A percentile compares a stretch with the other conserved stretches of the same genome.
These are phyloP conservation scores for Diplosoma virens DNA, from an alignment of 23 tunicate genomes.

Conservation along the genomic window DNA sequence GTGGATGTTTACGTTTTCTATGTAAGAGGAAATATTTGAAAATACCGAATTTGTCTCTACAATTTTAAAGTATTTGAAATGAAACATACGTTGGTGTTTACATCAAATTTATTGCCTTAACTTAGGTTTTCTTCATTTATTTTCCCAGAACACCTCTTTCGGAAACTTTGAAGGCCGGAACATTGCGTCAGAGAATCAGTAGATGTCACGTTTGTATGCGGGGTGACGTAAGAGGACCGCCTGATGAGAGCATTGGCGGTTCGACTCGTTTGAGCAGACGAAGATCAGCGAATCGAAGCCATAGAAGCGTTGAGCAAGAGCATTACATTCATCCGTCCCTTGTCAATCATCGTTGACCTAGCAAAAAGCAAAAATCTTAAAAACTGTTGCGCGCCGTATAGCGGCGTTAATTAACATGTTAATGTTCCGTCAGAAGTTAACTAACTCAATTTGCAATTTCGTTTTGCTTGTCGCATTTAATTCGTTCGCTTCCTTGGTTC, in stretches of 20 bases:
- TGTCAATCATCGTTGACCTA: neutral
- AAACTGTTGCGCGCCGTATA: constrained; percentile 9
- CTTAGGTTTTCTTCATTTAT: neutral
- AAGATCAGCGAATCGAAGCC: constrained; percentile 16
- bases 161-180: constrained; percentile 82
- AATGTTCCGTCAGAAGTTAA: too few relatives aligned
- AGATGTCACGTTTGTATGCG: constrained; percentile 95
- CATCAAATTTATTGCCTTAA: neutral
- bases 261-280: constrained; percentile 26
- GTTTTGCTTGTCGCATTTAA: too few relatives aligned
- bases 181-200: constrained; percentile 86
- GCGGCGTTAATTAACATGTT: neutral
- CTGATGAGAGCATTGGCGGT: neutral
- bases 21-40: too few relatives aligned
- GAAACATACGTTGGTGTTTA: neutral
- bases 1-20: neutral
- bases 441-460: too few relatives aligned
- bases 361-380: neutral
- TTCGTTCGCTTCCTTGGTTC: too few relatives aligned
- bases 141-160: constrained; percentile 44
- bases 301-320: neutral
- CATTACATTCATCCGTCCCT: neutral
- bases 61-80: neutral
- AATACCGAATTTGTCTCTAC: neutral
- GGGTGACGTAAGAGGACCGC: constrained; percentile 24